Base-by-base conservation (phyloP, 2,113 vertebrate genomes). In the Anhinga anhinga region DNA sequence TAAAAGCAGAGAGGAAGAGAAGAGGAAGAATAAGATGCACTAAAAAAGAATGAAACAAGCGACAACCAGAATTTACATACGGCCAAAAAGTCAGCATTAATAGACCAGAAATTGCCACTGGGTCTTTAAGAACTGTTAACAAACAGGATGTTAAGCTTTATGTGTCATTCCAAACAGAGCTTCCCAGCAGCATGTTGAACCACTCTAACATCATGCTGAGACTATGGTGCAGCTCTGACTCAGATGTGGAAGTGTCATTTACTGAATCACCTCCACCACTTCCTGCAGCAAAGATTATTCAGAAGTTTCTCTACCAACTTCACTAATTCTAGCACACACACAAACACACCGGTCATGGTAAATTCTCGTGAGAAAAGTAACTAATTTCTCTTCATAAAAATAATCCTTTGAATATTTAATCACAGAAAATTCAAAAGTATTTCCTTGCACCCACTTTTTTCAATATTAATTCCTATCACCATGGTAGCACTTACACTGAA, bases 251-350 rank as follows among this genome's bases (percentile, higher is more conserved):
- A 93, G 79, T 69, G 44, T 52, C 86, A 86, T 47, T 87, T 59
- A 90, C 50, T 94, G 89, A 94, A 93, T 88, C 96, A 94, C 82
- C 70, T 88, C 26, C 56, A 94, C 63, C 88, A 79, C 81, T 96
- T 96, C 95, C 88, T 77, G 58, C 61, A 94, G 73, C 38, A 77
- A 86, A 59, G 27, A 58, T 36, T 72, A 56, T 52, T 80, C n/a
- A 56, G 21, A 82, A 34, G 21, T 86, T 92, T 93, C 71, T 82
- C 66, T 85, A 72, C 58, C 73, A 82, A 29, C 42, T 53, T 84
- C 52, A 69, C n/a, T 73, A 65, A 65, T 47, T 85, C 66, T 55
- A 92, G 14, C 17, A 20, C 20, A 42, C 23, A 42, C 13, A 58
- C 50, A 42, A 10, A n/a, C 30, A 29, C 49, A 18, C 10, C 26